Conservation (phyloP, 2,113 vertebrate genomes). For the Stigmatopora argus region DNA sequence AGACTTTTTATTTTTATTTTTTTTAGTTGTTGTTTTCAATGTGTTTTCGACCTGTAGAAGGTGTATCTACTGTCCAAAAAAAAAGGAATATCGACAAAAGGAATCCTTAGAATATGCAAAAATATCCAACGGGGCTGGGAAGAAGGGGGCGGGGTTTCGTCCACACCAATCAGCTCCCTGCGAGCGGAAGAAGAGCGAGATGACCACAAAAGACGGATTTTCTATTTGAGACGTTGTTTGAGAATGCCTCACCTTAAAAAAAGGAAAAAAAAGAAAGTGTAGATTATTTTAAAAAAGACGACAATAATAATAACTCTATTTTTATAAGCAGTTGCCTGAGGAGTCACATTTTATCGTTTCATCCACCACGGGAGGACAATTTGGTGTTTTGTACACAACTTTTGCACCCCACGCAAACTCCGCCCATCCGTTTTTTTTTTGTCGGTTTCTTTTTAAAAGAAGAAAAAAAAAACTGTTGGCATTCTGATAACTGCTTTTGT, state of each 20-base stretch:
- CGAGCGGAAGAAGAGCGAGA: slow-evolving; percentile 32
- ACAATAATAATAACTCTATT: slow-evolving; percentile 68
- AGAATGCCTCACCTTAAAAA: slow-evolving; percentile 68
- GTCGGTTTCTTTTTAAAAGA: slow-evolving; percentile 40
- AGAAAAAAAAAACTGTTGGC: slow-evolving; percentile 52
- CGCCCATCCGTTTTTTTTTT: slow-evolving; percentile 61
- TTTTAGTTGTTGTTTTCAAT: slow-evolving; percentile 50
- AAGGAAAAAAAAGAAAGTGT: slow-evolving; percentile 64
- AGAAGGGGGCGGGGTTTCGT: slow-evolving; percentile 16
- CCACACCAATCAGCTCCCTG: slow-evolving; percentile 54
- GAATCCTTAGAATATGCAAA: slow-evolving; percentile 77
- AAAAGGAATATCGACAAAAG: slow-evolving; percentile 56
- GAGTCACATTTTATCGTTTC: slow-evolving; percentile 69
- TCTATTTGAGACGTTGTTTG: slow-evolving; percentile 71
- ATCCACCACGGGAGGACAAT: slow-evolving; percentile 58
- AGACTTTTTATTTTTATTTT: slow-evolving; percentile 60
- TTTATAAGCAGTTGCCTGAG: slow-evolving; percentile 76
- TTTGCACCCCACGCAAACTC: slow-evolving; percentile 57
- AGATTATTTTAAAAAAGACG: slow-evolving; percentile 73
- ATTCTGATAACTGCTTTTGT: slow-evolving; percentile 58
- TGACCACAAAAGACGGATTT: slow-evolving; percentile 60
- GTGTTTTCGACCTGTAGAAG: slow-evolving; percentile 68
- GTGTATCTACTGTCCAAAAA: slow-evolving; percentile 69
- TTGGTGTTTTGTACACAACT: slow-evolving; percentile 65
- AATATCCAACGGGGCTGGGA: slow-evolving; percentile 40